Evolutionary conservation across 1,140 invertebrate genomes (phyloP), one percentile per base, ranked within the genome.

Genomic region (Bombus waltoni): DNA sequence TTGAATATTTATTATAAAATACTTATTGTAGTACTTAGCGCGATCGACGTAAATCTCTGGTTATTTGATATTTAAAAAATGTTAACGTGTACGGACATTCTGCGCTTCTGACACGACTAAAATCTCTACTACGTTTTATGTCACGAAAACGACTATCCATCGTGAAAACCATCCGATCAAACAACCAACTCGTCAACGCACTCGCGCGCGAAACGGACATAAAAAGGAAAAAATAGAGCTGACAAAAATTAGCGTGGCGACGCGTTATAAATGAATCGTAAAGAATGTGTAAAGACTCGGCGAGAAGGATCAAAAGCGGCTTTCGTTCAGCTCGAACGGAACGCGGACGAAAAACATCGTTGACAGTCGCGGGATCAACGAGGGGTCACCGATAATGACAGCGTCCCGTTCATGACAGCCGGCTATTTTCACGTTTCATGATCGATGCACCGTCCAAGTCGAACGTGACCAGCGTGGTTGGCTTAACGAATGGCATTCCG

Each of bases 281-380:
- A 10, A 13, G 65, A 35, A 28, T 32, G 78, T 35, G 44, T 28
- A 70, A 40, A 28, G 40, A 22, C 47, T 53, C 47, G 18, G 47
- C 47, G 18, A 53, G 47, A 76, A 28, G 44, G 59, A 40, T 59
- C 53, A 53, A 75, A 13, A 9, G 25, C 8, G 40, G 28, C 11
- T 28, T 53, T 15, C 40, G 25, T 53, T 53, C 47, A 42, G 40
- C 42, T 5, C 2, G 28, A n/a, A 22, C 28, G 42, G 42, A 73
- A 47, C 72, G 25, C n/a, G 35, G 2, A 47, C n/a, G 35, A 42
- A 15, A 66, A 15, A 35, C 73, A 35, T n/a, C 44, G 47, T 53
- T 80, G 78, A 80, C 78, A 80, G 35, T 80, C 78, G 66, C 62
- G 6, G 44, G 78, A 66, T 80, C 78, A 80, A 80, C 78, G 66